phyloP scores from a whole-genome alignment of 2,888 invertebrate species.

The Coelopa pilipes region DNA sequence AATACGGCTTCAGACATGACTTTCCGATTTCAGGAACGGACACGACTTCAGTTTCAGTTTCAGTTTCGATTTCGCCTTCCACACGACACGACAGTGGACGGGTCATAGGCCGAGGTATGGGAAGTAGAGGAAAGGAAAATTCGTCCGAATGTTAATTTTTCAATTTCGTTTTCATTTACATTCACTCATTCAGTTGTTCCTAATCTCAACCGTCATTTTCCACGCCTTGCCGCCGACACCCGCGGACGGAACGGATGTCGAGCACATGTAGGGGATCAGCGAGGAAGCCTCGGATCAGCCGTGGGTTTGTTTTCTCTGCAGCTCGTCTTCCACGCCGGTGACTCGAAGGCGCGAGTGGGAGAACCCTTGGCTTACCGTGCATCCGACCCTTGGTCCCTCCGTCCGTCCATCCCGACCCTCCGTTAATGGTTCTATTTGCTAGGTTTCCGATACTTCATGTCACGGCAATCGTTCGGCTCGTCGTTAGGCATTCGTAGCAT shows the following conservation, averaged over 20 bases:
- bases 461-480: too few relatives aligned
- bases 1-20: conserved; percentile 24
- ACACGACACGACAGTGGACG: too few relatives aligned
- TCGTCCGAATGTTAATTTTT: not conserved
- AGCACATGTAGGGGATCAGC: conserved; percentile 50
- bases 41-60: not conserved
- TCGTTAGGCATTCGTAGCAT: too few relatives aligned
- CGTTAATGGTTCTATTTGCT: conserved; percentile 8
- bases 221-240: not conserved
- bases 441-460: not conserved
- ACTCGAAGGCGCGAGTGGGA: too few relatives aligned
- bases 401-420: not conserved
- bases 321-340: not conserved
- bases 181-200: conserved; percentile 3
- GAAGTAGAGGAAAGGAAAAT: too few relatives aligned
- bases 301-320: conserved; percentile 9
- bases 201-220: not conserved
- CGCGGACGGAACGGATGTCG: conserved; percentile 45
- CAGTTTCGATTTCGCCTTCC: conserved; percentile 12
- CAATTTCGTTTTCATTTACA: not conserved
- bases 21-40: conserved; percentile 10
- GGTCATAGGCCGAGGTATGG: too few relatives aligned
- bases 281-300: conserved; percentile 21
- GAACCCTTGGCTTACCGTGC: too few relatives aligned
- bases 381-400: too few relatives aligned